Base-by-base conservation (phyloP, 2,113 vertebrate genomes). In the Toxostoma redivivum region DNA sequence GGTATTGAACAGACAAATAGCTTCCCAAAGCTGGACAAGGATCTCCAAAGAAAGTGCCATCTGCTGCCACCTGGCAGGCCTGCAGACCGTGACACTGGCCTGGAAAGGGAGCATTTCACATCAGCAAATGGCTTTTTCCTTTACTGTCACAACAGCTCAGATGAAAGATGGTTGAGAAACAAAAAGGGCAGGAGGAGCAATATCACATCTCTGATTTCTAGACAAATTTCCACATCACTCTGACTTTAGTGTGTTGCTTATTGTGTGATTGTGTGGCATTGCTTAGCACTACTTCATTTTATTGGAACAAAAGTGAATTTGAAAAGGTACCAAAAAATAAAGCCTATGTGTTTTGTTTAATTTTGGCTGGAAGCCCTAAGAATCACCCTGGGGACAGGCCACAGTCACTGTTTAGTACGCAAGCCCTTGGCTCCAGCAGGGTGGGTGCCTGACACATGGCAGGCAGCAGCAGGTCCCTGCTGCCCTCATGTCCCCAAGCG, bases 1-100 rank as follows among this genome's bases (percentile, higher is more conserved):
- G 98, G 90, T 99, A 99, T 7, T 98, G 98, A 85, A 99, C 90
- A 84, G 98, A 99, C 77, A 99, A 97, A 96, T 99, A 99, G 94
- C 98, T 99, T 90, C 99, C 98, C 35, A 92, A 86, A 18, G 71
- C 66, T n/a, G 98, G 98, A 86, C 99, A 99, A 7, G 98, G 98
- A 35, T 99, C 98, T 96, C 98, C 98, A 94, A 99, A 99, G 81
- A 98, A 97, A 58, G 95, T 92, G 48, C 96, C 71, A 54, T 99
- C 98, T 7, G 98, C 97, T 37, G 98, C 86, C 77, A 98, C 98
- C 96, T 99, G 99, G 93, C 99, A 99, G 14, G 97, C 98, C 94
- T 99, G 99, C 54, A 98, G 98, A 76, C 99, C 98, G 1, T 98
- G 99, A 62, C 99, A 99, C 69, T 98, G 98, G 40, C 96, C 99